phyloP scores from a whole-genome alignment of 2,113 vertebrate species.

The Forbesichthys agassizii region DNA sequence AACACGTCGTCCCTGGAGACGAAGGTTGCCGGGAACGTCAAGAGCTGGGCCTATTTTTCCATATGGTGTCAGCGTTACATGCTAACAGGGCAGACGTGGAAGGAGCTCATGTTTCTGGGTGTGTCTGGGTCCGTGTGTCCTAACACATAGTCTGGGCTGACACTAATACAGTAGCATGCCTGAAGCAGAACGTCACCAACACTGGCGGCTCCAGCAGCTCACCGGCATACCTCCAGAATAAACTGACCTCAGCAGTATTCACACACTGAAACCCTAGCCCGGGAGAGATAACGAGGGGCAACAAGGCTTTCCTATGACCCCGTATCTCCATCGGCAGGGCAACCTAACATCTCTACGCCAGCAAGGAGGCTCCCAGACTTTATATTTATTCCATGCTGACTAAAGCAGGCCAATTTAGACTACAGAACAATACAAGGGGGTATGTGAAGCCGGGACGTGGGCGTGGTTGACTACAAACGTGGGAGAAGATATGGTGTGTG shows the following conservation, averaged over 20 bases:
- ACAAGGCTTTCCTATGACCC: constrained; percentile 77
- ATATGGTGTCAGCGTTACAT: constrained; percentile 33
- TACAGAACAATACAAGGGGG: too few relatives aligned
- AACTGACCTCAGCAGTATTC: constrained; percentile 66
- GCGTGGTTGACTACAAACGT: too few relatives aligned
- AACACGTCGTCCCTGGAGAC: neutral
- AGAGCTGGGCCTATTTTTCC: constrained; percentile 7
- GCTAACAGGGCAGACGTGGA: neutral
- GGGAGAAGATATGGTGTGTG: too few relatives aligned
- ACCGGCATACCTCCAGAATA: constrained; percentile 59
- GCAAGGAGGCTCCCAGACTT: constrained; percentile 13
- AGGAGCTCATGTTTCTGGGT: constrained; percentile 16
- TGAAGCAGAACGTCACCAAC: constrained; percentile 40
- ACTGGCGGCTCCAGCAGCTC: constrained; percentile 17
- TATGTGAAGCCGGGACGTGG: too few relatives aligned
- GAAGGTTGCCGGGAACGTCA: neutral
- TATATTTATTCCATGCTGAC: constrained; percentile 19
- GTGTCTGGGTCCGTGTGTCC: neutral
- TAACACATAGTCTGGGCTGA: constrained; percentile 22
- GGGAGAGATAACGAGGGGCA: constrained; percentile 59
- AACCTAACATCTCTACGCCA: neutral
- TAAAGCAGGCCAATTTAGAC: neutral
- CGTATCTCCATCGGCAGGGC: constrained; percentile 35
- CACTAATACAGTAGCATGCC: constrained; percentile 11
- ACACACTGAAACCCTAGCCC: constrained; percentile 72